A percentile compares a stretch with the other conserved stretches of the same genome.
These are phyloP conservation scores for Hedychridium roseum DNA, from an alignment of 2,888 invertebrate species.

Conservation along the genomic window DNA sequence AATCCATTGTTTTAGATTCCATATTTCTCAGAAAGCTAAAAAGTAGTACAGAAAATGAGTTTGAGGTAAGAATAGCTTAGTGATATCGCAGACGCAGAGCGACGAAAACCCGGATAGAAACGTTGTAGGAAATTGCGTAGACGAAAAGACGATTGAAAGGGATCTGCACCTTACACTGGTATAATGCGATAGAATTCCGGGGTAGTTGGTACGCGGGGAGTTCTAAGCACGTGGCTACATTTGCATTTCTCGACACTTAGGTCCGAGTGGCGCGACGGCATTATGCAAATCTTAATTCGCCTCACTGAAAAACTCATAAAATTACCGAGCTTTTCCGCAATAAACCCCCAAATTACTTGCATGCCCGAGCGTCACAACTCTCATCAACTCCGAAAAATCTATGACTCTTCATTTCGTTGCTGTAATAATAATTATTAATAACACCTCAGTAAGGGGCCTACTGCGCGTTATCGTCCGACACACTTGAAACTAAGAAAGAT, in stretches of 20 bases:
- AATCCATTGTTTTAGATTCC: too few species aligned
- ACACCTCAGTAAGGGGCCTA: too few species aligned
- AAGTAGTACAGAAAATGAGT: too few species aligned
- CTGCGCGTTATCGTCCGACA: too few species aligned
- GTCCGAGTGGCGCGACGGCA: slow-evolving; percentile 32
- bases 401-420: background rate
- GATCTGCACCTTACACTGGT: slow-evolving; percentile 6
- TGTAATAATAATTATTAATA: background rate
- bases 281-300: slow-evolving; percentile 54
- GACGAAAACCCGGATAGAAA: too few species aligned
- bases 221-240: slow-evolving; percentile 30
- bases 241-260: slow-evolving; percentile 42
- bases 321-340: slow-evolving; percentile 39
- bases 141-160: background rate
- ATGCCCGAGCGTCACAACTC: background rate
- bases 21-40: too few species aligned
- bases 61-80: too few species aligned
- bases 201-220: slow-evolving; percentile 2
- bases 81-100: too few species aligned
- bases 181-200: slow-evolving; percentile 14
- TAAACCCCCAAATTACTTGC: slow-evolving; percentile 36
- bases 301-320: slow-evolving; percentile 42
- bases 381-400: background rate
- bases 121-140: background rate
- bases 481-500: too few species aligned